These are phyloP conservation scores for Mionectes olivaceus DNA, from an alignment of 2,797 vertebrate genomes.

Conservation along the genomic window DNA sequence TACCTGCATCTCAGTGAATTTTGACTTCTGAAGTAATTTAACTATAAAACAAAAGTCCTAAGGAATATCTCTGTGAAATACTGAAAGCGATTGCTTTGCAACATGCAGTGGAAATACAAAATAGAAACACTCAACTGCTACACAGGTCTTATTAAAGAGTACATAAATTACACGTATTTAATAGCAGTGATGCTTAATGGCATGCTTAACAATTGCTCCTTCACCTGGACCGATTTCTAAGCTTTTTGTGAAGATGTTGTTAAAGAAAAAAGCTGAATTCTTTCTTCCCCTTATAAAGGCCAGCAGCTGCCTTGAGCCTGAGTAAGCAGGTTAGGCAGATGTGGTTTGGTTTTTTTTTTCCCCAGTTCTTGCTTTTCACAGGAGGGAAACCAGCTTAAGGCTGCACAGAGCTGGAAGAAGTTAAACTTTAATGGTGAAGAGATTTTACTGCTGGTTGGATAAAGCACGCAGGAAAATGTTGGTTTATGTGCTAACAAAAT, in stretches of 20 bases:
- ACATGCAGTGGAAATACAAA: background rate
- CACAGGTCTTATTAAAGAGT: background rate
- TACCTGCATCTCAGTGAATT: background rate
- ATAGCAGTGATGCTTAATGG: background rate
- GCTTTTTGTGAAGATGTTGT: background rate
- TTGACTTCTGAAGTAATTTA: background rate
- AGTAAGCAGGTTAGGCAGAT: background rate
- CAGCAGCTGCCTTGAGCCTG: background rate
- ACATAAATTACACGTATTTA: background rate
- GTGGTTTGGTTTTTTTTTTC: no score
- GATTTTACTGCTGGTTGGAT: background rate
- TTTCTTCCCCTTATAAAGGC: background rate
- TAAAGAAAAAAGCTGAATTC: background rate
- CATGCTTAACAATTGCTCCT: background rate
- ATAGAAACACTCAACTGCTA: background rate
- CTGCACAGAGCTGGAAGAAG: background rate
- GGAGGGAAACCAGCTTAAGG: background rate
- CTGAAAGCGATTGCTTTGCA: background rate
- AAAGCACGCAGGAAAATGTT: background rate
- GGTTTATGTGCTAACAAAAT: background rate
- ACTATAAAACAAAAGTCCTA: background rate
- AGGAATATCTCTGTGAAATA: background rate
- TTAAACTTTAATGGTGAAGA: background rate
- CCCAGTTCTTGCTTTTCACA: no score
- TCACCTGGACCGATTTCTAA: background rate